These are phyloP conservation scores for Hemicordylus capensis DNA, from an alignment of 2,113 vertebrate genomes.

Conservation along the genomic window DNA sequence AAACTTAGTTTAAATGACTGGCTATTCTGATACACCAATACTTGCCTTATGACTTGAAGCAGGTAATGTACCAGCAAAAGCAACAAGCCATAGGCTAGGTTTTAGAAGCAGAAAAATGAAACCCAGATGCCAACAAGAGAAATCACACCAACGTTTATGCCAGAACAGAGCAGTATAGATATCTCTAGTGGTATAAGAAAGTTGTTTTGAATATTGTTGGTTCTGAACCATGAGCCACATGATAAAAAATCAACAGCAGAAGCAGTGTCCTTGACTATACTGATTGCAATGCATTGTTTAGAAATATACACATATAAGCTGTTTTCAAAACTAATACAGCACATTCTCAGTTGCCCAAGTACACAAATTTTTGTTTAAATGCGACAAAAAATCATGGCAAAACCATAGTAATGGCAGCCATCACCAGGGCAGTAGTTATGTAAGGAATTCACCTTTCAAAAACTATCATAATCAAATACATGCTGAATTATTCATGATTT, in stretches of 20 bases:
- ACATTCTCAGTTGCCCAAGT: background rate
- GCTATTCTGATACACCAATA: rapidly evolving
- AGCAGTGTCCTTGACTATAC: background rate
- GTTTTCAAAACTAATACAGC: background rate
- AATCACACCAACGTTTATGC: background rate
- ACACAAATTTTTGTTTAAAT: background rate
- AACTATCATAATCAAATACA: background rate
- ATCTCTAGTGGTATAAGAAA: background rate
- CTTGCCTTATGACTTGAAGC: background rate
- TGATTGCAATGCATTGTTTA: background rate
- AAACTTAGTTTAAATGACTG: background rate
- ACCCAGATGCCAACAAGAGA: background rate
- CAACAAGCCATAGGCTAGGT: background rate
- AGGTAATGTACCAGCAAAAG: background rate
- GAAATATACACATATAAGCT: too few relatives aligned
- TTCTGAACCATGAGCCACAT: background rate
- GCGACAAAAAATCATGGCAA: background rate
- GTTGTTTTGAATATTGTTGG: background rate
- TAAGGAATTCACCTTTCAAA: background rate
- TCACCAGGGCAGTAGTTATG: background rate
- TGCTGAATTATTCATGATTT: background rate
- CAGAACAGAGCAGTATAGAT: background rate
- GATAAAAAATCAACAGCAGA: background rate
- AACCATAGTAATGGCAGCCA: background rate
- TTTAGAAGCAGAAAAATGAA: background rate